Percentiles rank a stretch among this genome's conserved stretches.
These are phyloP conservation scores for Pipistrellus pipistrellus DNA, from an alignment of 2,797 vertebrate genomes.

Conservation along the genomic window DNA sequence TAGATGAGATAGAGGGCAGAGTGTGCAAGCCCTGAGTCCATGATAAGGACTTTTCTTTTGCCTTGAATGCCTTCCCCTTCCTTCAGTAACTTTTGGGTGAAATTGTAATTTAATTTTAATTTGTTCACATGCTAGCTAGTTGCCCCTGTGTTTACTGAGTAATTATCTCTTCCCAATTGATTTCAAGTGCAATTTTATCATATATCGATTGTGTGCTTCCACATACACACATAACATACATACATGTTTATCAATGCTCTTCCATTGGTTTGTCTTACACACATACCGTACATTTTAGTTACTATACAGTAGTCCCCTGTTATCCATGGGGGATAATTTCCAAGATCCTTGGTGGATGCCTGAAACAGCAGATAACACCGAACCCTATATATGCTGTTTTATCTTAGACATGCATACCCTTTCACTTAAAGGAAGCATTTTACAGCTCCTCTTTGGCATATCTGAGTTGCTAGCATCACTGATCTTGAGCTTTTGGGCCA, in stretches of 20 bases:
- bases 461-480: not conserved
- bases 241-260: not conserved
- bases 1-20: not conserved
- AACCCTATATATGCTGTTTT: not conserved
- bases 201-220: not conserved
- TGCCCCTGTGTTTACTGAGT: not conserved
- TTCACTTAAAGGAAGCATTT: not conserved
- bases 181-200: not conserved
- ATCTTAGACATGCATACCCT: not conserved
- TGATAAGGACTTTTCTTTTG: not conserved
- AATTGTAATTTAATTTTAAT: conserved; percentile 27
- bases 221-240: not conserved
- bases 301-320: not conserved
- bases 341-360: not conserved
- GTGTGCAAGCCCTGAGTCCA: not conserved
- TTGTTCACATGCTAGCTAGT: not conserved
- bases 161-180: not conserved
- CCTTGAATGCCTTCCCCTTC: not conserved
- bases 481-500: not conserved
- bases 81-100: not conserved
- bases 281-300: not conserved
- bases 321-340: not conserved
- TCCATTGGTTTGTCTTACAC: not conserved
- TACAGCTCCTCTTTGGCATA: not conserved
- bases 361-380: not conserved